Base-by-base conservation (phyloP, 37 sponge, comb jelly and placozoan genomes). In the Axinella damicornis region DNA sequence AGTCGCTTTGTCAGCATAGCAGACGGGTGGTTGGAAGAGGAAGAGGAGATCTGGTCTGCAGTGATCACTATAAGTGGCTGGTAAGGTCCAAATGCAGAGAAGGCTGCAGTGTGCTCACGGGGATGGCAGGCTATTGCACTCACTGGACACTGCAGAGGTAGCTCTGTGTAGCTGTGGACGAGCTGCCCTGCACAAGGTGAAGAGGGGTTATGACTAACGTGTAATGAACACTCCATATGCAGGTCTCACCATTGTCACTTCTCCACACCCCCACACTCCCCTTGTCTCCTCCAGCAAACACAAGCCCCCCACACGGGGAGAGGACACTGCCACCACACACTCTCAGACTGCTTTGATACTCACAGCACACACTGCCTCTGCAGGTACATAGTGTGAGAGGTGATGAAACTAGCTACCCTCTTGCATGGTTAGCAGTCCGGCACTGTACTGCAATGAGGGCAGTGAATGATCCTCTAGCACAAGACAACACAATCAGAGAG, bases 281-380 rank as follows among this genome's bases (percentile, higher is more conserved):
- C 56, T 53, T 30, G 0, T 31, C 31, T n/a, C 52, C 67, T 18
- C 81, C 81, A 33, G 81, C 73, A 71, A 87, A 65, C 41, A 87
- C 81, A 63, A 87, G 31, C 15, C 73, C 65, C 31, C 87, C 87
- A 87, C 87, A 87, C 11, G 87, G 87, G 62, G 87, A 71, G 31
- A 78, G 36, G 35, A 78, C 18, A 35, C 65, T 67, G 31, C 58
- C 22, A 41, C 62, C 54, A 55, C 67, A 35, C 32, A 40, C 68
- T 34, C 22, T 46, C 25, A 62, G 64, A 14, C 67, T 17, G 12
- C 27, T 0, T 14, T 16, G 24, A 33, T 56, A 80, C 58, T 80
- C 81, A 69, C 70, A 80, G 69, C 57, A 65, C 21, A 69, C 33
- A 54, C 66, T 53, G 53, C 69, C 69, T 15, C 81, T 80, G 38